Evolutionary conservation across 2,113 vertebrate species (phyloP).

Genomic region (Cricetomys ansorgei): DNA sequence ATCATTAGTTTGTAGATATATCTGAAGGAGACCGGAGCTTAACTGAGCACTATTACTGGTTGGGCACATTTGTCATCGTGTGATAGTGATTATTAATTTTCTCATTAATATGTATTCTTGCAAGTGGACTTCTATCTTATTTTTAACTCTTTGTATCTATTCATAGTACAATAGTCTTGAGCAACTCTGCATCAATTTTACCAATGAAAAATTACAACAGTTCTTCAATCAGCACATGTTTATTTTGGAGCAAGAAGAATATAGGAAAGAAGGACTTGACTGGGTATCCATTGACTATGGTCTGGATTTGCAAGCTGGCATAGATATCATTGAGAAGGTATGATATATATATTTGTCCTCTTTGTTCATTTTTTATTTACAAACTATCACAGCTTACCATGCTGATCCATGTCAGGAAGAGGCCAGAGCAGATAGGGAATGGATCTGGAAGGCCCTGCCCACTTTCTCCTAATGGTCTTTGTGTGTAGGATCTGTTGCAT

Average conservation of each 20-base stretch:
- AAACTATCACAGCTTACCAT: background rate
- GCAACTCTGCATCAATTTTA: slow-evolving; percentile 95
- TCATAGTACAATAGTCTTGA: slow-evolving; percentile 93
- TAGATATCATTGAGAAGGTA: slow-evolving; percentile 94
- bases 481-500: background rate
- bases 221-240: slow-evolving; percentile 95
- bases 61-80: background rate
- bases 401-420: background rate
- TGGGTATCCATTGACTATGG: slow-evolving; percentile 93
- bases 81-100: slow-evolving; percentile 14
- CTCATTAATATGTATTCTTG: slow-evolving; percentile 1
- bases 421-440: background rate
- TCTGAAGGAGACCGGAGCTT: background rate
- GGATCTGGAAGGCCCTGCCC: background rate
- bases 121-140: slow-evolving; percentile 6
- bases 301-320: slow-evolving; percentile 92
- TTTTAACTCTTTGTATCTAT: slow-evolving; percentile 10
- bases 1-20: background rate
- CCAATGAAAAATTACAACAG: slow-evolving; percentile 95
- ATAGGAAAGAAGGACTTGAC: slow-evolving; percentile 91
- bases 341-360: background rate
- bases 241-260: slow-evolving; percentile 94
- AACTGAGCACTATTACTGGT: background rate
- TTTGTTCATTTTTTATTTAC: slow-evolving; percentile 32
- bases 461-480: slow-evolving; percentile 8